Percentiles rank a stretch among this genome's conserved stretches.
These are phyloP conservation scores for Bos indicus DNA, from an alignment of 2,113 vertebrate genomes.

Conservation along the genomic window DNA sequence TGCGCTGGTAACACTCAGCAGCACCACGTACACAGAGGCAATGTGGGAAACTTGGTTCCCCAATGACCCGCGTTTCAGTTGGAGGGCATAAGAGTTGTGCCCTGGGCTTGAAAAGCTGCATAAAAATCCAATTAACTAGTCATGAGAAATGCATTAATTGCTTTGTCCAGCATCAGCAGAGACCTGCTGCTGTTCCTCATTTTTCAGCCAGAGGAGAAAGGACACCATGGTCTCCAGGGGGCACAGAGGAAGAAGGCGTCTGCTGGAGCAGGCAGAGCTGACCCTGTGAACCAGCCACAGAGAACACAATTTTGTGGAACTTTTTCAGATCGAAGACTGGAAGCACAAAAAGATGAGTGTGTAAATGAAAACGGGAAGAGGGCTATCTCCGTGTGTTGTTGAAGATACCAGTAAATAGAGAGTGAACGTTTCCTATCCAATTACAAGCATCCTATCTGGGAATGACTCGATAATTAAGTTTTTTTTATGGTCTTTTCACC, in stretches of 20 bases:
- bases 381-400: fast-evolving
- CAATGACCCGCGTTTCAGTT: not conserved
- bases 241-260: not conserved
- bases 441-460: not conserved
- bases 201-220: not conserved
- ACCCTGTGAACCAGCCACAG: not conserved
- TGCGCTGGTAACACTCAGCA: not conserved
- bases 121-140: slow-evolving; percentile 15
- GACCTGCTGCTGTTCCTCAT: not conserved
- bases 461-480: not conserved
- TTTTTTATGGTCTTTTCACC: not conserved
- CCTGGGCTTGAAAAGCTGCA: not conserved
- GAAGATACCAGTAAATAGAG: not conserved
- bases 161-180: not conserved
- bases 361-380: not conserved
- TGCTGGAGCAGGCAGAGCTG: not conserved
- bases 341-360: not conserved
- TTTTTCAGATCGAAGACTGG: not conserved
- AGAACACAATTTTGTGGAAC: not conserved
- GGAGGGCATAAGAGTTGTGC: not conserved
- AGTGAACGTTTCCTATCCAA: not conserved
- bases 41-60: not conserved
- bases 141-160: not conserved
- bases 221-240: fast-evolving
- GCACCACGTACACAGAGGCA: not conserved